Conservation (phyloP, 2,888 invertebrate species). For the Pogonocherus hispidulus region DNA sequence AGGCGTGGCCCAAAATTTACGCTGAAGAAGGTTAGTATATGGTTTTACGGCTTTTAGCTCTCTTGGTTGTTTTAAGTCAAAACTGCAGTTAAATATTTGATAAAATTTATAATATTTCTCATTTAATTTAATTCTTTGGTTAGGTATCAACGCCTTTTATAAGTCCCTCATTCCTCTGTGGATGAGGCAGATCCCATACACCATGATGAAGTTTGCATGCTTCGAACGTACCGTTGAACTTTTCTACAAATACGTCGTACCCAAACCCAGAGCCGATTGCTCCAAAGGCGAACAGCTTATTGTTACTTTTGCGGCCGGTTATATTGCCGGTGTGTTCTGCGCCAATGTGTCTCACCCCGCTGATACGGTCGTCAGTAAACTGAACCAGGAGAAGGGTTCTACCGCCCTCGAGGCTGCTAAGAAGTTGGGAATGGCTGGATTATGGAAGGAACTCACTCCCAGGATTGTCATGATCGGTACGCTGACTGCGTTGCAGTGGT, state of each 20-base stretch:
- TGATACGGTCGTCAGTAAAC: constrained; percentile 96
- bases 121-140: background rate
- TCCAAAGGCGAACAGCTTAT: constrained; percentile 93
- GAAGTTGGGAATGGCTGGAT: constrained; percentile 80
- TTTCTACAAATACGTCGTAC: constrained; percentile 90
- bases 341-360: constrained; percentile 99
- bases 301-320: constrained; percentile 94
- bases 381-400: constrained; percentile 92
- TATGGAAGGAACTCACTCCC: constrained; percentile 93
- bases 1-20: constrained; percentile 92
- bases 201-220: constrained; percentile 99
- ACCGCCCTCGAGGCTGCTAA: constrained; percentile 82
- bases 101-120: background rate
- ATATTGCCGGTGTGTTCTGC: constrained; percentile 99
- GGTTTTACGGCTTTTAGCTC: too few species aligned
- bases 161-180: constrained; percentile 93
- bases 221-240: constrained; percentile 97
- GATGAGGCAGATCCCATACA: constrained; percentile 99
- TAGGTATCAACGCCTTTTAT: constrained; percentile 88
- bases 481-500: constrained; percentile 96
- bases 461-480: constrained; percentile 99
- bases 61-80: too few species aligned
- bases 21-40: constrained; percentile 78
- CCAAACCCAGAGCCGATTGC: constrained; percentile 94
- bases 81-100: too few species aligned